A percentile compares a stretch with the other conserved stretches of the same genome.
Conservation (phyloP, 2,797 vertebrate species). For the Chaetophractus vellerosus region DNA sequence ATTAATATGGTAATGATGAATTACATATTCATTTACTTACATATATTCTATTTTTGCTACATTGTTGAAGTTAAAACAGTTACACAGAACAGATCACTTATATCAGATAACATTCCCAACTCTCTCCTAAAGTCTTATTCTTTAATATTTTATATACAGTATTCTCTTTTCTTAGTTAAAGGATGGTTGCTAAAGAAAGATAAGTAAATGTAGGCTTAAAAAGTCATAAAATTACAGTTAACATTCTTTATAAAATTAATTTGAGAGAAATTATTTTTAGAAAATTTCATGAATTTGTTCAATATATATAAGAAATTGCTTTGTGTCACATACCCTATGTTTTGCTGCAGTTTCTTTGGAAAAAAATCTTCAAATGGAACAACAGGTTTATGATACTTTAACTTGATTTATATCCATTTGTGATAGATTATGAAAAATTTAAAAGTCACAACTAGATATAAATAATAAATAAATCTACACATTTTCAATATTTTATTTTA, state of each 20-base stretch:
- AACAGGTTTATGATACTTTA: slow-evolving; percentile 71
- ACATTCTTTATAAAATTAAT: slow-evolving; percentile 47
- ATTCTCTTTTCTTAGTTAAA: slow-evolving; percentile 6
- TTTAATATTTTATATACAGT: slow-evolving; percentile 49
- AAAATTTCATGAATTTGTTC: slow-evolving; percentile 71
- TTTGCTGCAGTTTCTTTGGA: slow-evolving; percentile 71
- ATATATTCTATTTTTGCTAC: slow-evolving; percentile 74
- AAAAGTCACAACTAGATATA: not conserved
- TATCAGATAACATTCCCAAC: slow-evolving; percentile 68
- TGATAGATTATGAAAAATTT: slow-evolving; percentile 66
- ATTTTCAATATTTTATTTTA: slow-evolving; percentile 39
- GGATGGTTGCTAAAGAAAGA: slow-evolving; percentile 20
- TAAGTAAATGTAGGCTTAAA: slow-evolving; percentile 44
- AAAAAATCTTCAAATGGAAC: slow-evolving; percentile 64
- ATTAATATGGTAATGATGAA: not conserved
- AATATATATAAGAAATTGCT: slow-evolving; percentile 67
- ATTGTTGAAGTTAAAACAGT: slow-evolving; percentile 70
- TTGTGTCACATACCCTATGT: slow-evolving; percentile 63
- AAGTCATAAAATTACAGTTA: slow-evolving; percentile 44
- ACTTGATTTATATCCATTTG: slow-evolving; percentile 77
- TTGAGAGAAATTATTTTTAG: slow-evolving; percentile 36
- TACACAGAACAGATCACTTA: slow-evolving; percentile 69
- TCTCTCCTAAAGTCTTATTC: slow-evolving; percentile 80
- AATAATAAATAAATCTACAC: slow-evolving; percentile 57
- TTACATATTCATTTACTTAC: slow-evolving; percentile 70